Evolutionary conservation across 2,888 invertebrate species (phyloP).

Genomic region (Tubulanus polymorphus): DNA sequence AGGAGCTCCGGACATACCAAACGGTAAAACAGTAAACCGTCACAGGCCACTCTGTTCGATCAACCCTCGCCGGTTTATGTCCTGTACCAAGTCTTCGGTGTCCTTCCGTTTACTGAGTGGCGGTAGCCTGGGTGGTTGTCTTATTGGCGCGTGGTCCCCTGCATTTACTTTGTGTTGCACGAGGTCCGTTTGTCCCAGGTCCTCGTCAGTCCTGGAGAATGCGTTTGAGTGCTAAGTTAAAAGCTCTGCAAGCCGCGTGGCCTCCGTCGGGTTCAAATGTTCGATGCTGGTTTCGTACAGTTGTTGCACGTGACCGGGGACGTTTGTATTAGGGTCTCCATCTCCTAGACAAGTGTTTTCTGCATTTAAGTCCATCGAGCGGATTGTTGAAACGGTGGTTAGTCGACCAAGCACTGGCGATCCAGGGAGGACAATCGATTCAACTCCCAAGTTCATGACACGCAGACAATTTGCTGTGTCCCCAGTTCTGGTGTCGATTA

Average conservation of each 20-base stretch:
- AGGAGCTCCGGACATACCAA: conserved; percentile 14
- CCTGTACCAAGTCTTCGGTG: conserved; percentile 5
- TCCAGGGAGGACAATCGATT: no score
- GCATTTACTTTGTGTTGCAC: conserved; percentile 5
- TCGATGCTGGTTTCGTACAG: no score
- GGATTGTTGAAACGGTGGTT: no score
- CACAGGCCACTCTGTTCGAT: conserved; percentile 11
- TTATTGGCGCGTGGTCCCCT: conserved; percentile 11
- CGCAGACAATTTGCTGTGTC: no score
- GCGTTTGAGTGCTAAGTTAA: not conserved
- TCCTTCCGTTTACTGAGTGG: conserved; percentile 17
- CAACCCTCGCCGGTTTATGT: conserved; percentile 8
- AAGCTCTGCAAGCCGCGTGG: conserved; percentile 1
- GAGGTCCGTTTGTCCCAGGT: conserved; percentile 2
- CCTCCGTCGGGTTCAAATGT: no score
- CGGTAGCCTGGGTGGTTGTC: conserved; percentile 8
- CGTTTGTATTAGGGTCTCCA: no score
- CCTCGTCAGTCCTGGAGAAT: conserved; percentile 10
- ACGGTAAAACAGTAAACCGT: conserved; percentile 6
- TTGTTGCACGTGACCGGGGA: no score
- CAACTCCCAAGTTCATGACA: no score
- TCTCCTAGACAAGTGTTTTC: no score
- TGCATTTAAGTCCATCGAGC: no score
- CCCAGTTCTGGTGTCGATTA: no score
- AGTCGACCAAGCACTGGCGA: no score